Base-by-base conservation (phyloP, 2,797 vertebrate species). In the Sarcophilus harrisii region DNA sequence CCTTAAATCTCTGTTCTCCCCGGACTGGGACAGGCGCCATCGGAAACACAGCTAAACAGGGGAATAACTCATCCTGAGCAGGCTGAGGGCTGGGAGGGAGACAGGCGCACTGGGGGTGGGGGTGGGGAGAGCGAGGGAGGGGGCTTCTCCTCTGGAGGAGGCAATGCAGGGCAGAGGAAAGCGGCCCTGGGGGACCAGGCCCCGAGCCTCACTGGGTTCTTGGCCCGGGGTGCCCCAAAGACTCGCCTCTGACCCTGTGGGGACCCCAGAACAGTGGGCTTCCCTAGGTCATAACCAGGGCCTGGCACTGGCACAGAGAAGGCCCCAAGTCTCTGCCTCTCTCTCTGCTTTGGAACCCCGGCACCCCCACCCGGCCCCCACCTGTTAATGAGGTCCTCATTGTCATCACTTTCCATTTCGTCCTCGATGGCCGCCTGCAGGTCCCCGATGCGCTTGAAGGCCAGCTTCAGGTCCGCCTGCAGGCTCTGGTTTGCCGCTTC, bases 371-470 rank as follows among this genome's bases (percentile, higher is more conserved):
- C 58, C 91, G 52, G 27, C 87, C 10, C n/a, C 16, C 27, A 99
- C 99, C 99, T 99, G 99, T 99, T 99, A 97, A 99, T 99, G 93
- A 99, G 99, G 94, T 99, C 99, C 97, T 99, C 99, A 0, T 99
- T 99, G 98, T 99, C 99, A 0, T 99, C 99, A 0, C 99, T 99
- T 98, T 99, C 99, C 99, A 99, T 99, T 98, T 99, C 99, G 0
- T 99, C 99, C 98, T 99, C 99, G 0, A 99, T 99, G 98, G 99
- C 99, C 0, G 99, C 99, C 98, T 99, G 99, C 94, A 99, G 99
- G 98, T 99, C 99, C 81, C 99, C 99, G 0, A 99, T 99, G 98
- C 99, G 99, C 97, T 99, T 99, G 98, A 99, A 99, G n/a, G 99
- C 99, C 97, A 99, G 98, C 96, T 99, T 99, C 54, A 99, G 99